Percentiles rank a stretch among this genome's conserved stretches.
Evolutionary conservation across 2,113 vertebrate species (phyloP).

Genomic region (Xyrauchen texanus): DNA sequence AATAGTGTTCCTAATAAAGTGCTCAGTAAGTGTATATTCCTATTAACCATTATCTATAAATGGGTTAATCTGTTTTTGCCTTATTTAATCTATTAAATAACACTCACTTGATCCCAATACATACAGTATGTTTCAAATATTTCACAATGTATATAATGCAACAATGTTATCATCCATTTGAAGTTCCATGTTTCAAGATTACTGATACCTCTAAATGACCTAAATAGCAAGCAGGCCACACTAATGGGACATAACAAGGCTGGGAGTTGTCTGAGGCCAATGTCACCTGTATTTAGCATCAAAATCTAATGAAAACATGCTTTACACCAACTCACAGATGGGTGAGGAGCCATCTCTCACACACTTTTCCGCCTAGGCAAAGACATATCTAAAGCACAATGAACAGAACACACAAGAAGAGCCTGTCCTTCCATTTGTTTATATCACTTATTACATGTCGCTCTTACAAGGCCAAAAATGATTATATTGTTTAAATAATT

Average conservation of each 20-base stretch:
- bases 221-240: slow-evolving; percentile 50
- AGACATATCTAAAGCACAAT: not conserved
- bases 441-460: not conserved
- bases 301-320: slow-evolving; percentile 50
- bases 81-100: not conserved
- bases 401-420: not conserved
- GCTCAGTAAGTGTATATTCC: no score
- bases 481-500: slow-evolving; percentile 5
- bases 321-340: slow-evolving; percentile 11
- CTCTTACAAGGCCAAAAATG: not conserved
- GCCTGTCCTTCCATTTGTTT: not conserved
- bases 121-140: not conserved
- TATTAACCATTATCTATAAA: no score
- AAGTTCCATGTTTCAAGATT: slow-evolving; percentile 36
- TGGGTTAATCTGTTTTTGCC: not conserved
- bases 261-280: slow-evolving; percentile 52
- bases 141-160: not conserved
- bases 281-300: slow-evolving; percentile 63
- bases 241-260: slow-evolving; percentile 32
- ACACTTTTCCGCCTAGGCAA: not conserved
- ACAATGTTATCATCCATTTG: slow-evolving; percentile 18
- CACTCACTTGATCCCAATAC: not conserved
- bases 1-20: no score
- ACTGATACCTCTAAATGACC: slow-evolving; percentile 50
- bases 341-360: slow-evolving; percentile 12